Evolutionary conservation across 2,113 vertebrate species (phyloP), one percentile per base, ranked within the genome.

Genomic region (Scomber colias): DNA sequence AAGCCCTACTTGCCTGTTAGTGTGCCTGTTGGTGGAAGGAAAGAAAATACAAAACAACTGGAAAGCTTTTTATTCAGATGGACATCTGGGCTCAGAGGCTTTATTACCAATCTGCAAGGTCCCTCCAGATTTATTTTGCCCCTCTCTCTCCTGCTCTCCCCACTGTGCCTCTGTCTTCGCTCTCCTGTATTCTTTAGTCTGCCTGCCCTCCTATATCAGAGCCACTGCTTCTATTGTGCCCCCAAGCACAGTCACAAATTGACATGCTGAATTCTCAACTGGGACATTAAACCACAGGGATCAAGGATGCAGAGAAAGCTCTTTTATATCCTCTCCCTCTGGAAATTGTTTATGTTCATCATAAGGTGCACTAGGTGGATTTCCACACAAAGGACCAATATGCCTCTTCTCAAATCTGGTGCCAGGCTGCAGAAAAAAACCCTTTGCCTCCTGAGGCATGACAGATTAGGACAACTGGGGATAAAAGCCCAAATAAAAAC

Each of bases 51-150:
- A 62, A 73, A 63, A 16, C 19, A 79, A 72, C 70, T 77, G 62
- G 66, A 86, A 89, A 68, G 74, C 54, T 69, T 84, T 86, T 83
- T 90, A 84, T 88, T 85, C 53, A 81, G 83, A 86, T 71, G 81
- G 77, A 86, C 84, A 65, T 82, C 70, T 86, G 64, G 62, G 66
- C 63, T 77, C 75, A 83, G 77, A 75, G 62, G 87, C 59, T 87
- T 89, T 81, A 87, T 85, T 72, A 83, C 45, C 82, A 83, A 86
- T 83, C 68, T 51, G 35, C 71, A 71, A 78, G 63, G 69, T 82
- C 81, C 61, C 77, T 81, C 30, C 63, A 77, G 50, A 69, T 78
- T 85, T 70, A 66, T 57, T 63, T 67, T 24, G 46, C 55, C 40
- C n/a, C 46, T 80, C 67, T 78, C 53, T 75, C 13, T 4, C 69